Evolutionary conservation across 2,888 invertebrate genomes (phyloP).

Genomic region (Seira sanloemensis): DNA sequence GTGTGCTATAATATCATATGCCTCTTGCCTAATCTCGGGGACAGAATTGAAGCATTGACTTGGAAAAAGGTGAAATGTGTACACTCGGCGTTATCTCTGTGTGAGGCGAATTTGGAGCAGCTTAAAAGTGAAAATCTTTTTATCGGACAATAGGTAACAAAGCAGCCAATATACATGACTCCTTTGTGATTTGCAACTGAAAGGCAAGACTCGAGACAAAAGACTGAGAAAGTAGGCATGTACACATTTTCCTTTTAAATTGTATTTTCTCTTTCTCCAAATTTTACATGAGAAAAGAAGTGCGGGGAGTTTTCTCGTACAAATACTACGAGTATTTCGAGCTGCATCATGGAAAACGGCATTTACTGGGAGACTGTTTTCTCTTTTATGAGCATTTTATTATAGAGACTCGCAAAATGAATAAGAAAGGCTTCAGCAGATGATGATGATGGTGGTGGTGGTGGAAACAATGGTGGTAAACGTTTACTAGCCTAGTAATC

Average conservation of each 20-base stretch:
- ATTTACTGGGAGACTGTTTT: background rate
- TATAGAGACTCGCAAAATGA: too few relatives aligned
- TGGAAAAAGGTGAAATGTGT: too few relatives aligned
- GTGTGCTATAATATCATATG: background rate
- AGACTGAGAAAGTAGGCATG: background rate
- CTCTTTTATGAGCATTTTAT: background rate
- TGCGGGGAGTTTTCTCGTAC: background rate
- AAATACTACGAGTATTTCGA: too few relatives aligned
- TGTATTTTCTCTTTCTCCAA: background rate
- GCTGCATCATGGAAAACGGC: too few relatives aligned
- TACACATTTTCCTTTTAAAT: background rate
- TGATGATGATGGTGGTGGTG: background rate
- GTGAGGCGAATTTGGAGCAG: too few relatives aligned
- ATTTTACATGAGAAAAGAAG: background rate
- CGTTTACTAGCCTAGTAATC: background rate
- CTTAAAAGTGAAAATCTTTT: too few relatives aligned
- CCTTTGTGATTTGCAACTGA: conserved; percentile 17
- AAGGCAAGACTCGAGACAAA: conserved; percentile 23
- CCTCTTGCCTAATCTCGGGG: background rate
- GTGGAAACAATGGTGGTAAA: background rate
- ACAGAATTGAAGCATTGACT: background rate
- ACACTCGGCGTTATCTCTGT: too few relatives aligned
- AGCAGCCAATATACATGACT: background rate
- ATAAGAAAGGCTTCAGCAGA: too few relatives aligned
- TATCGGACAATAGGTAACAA: conserved; percentile 1